phyloP scores from a whole-genome alignment of 2,113 vertebrate species.

The Thinocorus orbignyianus region DNA sequence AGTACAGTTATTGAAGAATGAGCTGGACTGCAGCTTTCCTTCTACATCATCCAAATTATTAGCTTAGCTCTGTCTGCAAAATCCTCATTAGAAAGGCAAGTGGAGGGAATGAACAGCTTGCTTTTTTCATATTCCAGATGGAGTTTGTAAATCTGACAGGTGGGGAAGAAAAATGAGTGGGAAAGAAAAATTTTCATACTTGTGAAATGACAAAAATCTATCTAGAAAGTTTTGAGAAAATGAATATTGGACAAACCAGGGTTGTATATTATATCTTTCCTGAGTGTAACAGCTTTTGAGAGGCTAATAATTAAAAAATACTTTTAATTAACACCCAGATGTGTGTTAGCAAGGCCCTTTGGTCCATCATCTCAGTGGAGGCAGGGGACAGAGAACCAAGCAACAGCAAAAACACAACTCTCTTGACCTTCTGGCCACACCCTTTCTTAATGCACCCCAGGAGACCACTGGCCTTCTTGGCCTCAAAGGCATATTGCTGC shows the following conservation, averaged over 20 bases:
- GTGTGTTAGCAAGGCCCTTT: neutral
- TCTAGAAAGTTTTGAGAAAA: neutral
- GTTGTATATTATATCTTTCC: neutral
- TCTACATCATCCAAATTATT: neutral
- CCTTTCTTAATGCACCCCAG: no score
- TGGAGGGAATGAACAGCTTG: conserved; percentile 17
- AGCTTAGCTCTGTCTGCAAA: conserved; percentile 3
- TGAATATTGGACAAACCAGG: neutral
- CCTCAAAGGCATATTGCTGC: no score
- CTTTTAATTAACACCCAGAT: neutral
- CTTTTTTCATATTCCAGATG: conserved; percentile 56
- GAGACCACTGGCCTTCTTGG: no score
- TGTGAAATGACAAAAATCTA: conserved; percentile 10
- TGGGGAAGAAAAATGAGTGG: conserved; percentile 27
- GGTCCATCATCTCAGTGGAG: neutral
- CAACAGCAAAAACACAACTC: neutral
- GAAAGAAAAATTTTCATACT: conserved; percentile 25
- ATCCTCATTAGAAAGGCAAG: neutral
- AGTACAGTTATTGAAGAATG: neutral
- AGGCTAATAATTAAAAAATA: neutral
- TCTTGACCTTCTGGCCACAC: no score
- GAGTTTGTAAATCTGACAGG: conserved; percentile 43
- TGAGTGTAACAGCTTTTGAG: neutral
- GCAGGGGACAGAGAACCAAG: neutral
- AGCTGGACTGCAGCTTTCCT: neutral